Percentiles rank a stretch among this genome's conserved stretches.
Evolutionary conservation across 2,113 vertebrate species (phyloP).

Genomic region (Aphyosemion australe): DNA sequence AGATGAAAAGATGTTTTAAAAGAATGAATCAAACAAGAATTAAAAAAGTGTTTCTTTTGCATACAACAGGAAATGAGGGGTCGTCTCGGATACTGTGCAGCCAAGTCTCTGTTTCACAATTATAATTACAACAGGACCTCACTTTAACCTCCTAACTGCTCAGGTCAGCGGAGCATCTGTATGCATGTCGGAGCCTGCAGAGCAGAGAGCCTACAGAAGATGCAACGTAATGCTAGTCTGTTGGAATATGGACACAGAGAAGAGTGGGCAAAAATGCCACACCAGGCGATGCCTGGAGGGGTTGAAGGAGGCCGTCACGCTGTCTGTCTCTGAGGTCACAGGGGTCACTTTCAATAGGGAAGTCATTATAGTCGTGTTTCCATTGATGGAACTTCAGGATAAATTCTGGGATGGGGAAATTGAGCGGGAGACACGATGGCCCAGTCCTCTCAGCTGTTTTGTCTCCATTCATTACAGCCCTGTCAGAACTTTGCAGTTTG

Average conservation of each 20-base stretch:
- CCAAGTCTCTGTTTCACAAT: background rate
- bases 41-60: background rate
- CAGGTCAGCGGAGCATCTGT: constrained; percentile 4
- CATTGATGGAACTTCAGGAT: too few species aligned
- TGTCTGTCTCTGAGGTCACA: constrained; percentile 70
- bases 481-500: too few species aligned
- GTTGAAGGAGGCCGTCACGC: constrained; percentile 48
- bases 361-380: constrained; percentile 53
- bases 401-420: too few species aligned
- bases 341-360: constrained; percentile 72
- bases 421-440: too few species aligned
- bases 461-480: too few species aligned
- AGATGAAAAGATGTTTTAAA: background rate
- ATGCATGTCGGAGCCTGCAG: constrained; percentile 16
- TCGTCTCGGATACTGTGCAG: background rate
- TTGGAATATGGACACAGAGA: constrained; percentile 1
- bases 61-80: background rate
- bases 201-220: background rate
- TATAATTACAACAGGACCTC: background rate
- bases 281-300: constrained; percentile 58
- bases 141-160: constrained; percentile 23
- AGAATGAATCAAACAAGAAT: background rate
- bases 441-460: too few species aligned
- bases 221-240: background rate
- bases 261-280: constrained; percentile 64